Percentiles rank a stretch among this genome's conserved stretches.
Evolutionary conservation across 2,888 invertebrate species (phyloP).

Genomic region (Petrolisthes cinctipes): DNA sequence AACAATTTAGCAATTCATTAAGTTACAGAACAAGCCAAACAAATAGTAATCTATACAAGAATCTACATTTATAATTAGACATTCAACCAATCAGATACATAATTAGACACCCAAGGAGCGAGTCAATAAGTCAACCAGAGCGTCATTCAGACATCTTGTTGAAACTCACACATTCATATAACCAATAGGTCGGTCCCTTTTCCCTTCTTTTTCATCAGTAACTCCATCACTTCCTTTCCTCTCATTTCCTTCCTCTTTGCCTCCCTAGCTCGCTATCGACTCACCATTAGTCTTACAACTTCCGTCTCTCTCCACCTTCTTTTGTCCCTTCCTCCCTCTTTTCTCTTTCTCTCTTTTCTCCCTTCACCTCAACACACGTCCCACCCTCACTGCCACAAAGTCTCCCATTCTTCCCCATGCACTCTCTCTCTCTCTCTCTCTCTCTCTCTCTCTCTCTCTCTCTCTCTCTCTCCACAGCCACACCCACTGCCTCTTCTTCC

Average conservation of each 20-base stretch:
- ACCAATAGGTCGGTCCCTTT: not conserved
- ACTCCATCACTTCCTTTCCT: not conserved
- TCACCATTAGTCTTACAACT: not conserved
- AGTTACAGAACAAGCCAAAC: too few species aligned
- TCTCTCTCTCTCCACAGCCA: not conserved
- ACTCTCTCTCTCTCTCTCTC: slow-evolving; percentile 18
- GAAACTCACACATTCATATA: too few species aligned
- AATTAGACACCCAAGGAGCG: too few species aligned
- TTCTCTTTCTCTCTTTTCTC: too few species aligned
- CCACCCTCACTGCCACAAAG: not conserved
- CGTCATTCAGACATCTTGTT: too few species aligned
- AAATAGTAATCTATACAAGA: too few species aligned
- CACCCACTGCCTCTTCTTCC: too few species aligned
- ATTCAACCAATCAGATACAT: too few species aligned
- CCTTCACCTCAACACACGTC: not conserved
- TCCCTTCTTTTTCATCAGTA: not conserved
- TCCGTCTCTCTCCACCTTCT: not conserved
- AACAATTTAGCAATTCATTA: too few species aligned
- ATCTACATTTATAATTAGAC: too few species aligned
- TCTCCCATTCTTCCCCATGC: slow-evolving; percentile 7
- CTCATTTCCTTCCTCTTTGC: not conserved
- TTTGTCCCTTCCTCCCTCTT: not conserved
- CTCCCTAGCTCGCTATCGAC: not conserved
- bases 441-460: slow-evolving; percentile 20
- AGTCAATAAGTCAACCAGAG: too few species aligned